Evolutionary conservation across 1,140 invertebrate species (phyloP), one percentile per base, ranked within the genome.

Genomic region (Trichoplusia ni): DNA sequence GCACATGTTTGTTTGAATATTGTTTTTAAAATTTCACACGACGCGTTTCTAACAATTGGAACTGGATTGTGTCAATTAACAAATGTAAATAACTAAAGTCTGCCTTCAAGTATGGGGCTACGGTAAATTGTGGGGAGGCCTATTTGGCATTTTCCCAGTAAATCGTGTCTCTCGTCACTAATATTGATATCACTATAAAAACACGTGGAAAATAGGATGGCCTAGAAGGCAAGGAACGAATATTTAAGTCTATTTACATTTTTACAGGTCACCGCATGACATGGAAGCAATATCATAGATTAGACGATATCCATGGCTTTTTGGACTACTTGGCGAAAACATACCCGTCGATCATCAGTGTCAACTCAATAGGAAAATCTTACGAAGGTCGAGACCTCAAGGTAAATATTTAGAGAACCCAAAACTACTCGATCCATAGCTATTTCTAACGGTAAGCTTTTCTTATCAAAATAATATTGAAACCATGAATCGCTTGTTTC

Each of bases 251-350:
- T n/a, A n/a, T n/a, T n/a, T n/a, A n/a, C n/a, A n/a, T n/a, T n/a
- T 27, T 27, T 73, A 70, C 75, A 95, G 95, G 95, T 40, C 95
- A 97, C 72, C 92, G 94, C 6, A 92, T 97, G 91, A 95, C 95
- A n/a, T 97, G 95, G 95, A 93, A 94, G 76, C 92, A 95, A 35
- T 97, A 96, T 79, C 95, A 96, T 78, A 92, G 95, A 65, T 67
- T 95, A 2, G 89, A 84, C 79, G 95, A 95, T 73, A 95, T 96
- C 31, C 82, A 94, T 63, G 92, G 91, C n/a, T 96, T 95, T 79
- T 81, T 96, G 67, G 94, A 96, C 71, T 95, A 95, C 75, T 83
- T 97, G 66, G 93, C 93, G 0, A 86, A 91, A 66, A 95, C 93
- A 0, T 97, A 96, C 86, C 94, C 95, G 0, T 90, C 92, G 33